Evolutionary conservation across 2,797 vertebrate species (phyloP), one percentile per base, ranked within the genome.

Genomic region (Lutjanus campechanus): DNA sequence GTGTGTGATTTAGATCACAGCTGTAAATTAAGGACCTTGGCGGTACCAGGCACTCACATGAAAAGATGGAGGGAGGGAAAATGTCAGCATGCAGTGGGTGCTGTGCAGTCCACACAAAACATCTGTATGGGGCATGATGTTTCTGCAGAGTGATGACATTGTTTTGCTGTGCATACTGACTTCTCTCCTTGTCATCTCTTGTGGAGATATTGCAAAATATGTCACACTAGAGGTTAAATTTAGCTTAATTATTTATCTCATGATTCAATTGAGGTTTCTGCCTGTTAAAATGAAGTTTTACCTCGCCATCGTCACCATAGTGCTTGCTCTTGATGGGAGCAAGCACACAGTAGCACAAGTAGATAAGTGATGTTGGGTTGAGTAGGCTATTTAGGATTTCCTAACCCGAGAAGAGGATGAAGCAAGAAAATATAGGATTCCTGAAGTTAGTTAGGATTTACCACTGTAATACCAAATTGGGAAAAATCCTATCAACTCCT

Each of bases 1-100:
- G 69, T 44, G 59, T 83, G 65, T 79, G 73, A 83, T 73, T 77
- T 66, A 75, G 63, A 75, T 79, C 64, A 51, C 71, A 79, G 86
- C 63, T 77, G 61, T 61, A 47, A 78, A 74, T 76, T 19, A 74
- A 80, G 53, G 58, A 73, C 58, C 63, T 75, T 55, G 76, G 75
- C 44, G n/a, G 77, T 82, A 82, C 71, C 82, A 81, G 71, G 68
- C 60, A 13, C 63, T 80, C 50, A 55, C 58, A 74, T n/a, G n/a
- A 73, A 50, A 72, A 73, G 43, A 53, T 49, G 7, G 13, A 55
- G 22, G 70, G 71, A 77, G 29, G 66, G 47, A 66, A 74, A 43
- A 56, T 79, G 73, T 83, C 73, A 72, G 63, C 25, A 54, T 74
- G 44, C 59, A 55, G 43, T 29, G 63, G 47, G 54, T 11, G 11